A percentile compares a stretch with the other conserved stretches of the same genome.
Evolutionary conservation across 2,888 invertebrate genomes (phyloP).

Genomic region (Monochamus alternatus): DNA sequence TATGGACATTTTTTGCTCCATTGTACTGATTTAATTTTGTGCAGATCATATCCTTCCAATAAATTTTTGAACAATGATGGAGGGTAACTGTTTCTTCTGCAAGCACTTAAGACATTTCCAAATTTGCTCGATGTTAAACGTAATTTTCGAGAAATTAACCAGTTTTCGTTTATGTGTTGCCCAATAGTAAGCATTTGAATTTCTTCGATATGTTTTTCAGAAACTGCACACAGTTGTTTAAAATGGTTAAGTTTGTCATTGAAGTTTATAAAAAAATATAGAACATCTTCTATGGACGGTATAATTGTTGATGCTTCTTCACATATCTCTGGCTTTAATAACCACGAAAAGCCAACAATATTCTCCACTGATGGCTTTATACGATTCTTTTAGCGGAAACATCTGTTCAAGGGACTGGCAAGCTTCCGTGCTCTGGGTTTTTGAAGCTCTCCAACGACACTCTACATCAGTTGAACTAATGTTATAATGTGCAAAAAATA

Average conservation of each 20-base stretch:
- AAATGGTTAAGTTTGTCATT: not conserved
- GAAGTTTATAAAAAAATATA: not conserved
- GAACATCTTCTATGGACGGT: not conserved
- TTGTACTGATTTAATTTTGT: slow-evolving; percentile 5
- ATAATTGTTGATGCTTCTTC: not conserved
- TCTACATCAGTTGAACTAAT: slow-evolving; percentile 24
- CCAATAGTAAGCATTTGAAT: slow-evolving; percentile 6
- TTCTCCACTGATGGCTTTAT: no score
- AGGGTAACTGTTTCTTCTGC: slow-evolving; percentile 9
- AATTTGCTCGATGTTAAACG: slow-evolving; percentile 21
- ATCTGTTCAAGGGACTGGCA: not conserved
- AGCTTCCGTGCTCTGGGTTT: not conserved
- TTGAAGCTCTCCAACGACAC: slow-evolving; percentile 14
- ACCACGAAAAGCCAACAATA: not conserved
- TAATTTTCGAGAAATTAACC: slow-evolving; percentile 5
- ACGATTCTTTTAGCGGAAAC: not conserved
- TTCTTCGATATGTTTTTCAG: not conserved
- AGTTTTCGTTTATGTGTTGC: slow-evolving; percentile 7
- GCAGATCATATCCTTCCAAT: slow-evolving; percentile 5
- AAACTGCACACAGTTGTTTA: not conserved
- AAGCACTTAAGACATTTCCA: slow-evolving; percentile 14
- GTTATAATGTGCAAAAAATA: slow-evolving; percentile 21
- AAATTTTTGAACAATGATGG: slow-evolving; percentile 9
- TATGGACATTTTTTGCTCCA: slow-evolving; percentile 1
- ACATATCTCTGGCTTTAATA: not conserved